Evolutionary conservation across 2,113 vertebrate species (phyloP).

Genomic region (Tenebrosternarchus preto): DNA sequence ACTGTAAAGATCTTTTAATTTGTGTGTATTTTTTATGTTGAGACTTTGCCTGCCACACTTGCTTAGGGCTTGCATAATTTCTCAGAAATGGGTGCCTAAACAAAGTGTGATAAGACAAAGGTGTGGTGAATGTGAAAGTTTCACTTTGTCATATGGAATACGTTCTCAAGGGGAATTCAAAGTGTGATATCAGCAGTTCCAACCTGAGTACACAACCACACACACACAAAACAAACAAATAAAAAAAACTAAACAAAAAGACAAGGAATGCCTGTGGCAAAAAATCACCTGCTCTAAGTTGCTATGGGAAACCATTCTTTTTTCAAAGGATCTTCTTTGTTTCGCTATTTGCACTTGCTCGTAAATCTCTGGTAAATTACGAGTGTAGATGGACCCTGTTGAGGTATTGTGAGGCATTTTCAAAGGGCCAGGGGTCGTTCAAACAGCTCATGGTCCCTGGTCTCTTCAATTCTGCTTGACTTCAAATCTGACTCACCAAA

Average conservation of each 20-base stretch:
- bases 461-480: constrained; percentile 29
- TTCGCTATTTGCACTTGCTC: constrained; percentile 35
- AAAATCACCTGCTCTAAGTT: constrained; percentile 26
- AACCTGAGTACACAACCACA: constrained; percentile 45
- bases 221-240: too few relatives aligned
- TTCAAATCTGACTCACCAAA: constrained; percentile 22
- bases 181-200: constrained; percentile 22
- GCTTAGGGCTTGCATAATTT: not conserved
- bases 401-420: constrained; percentile 45
- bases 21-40: not conserved
- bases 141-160: constrained; percentile 24
- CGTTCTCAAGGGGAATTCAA: not conserved
- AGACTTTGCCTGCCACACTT: constrained; percentile 9
- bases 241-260: constrained; percentile 1
- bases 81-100: constrained; percentile 39
- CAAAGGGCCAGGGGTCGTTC: constrained; percentile 31
- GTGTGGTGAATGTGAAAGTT: constrained; percentile 16
- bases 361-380: constrained; percentile 52
- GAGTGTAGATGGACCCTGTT: constrained; percentile 40
- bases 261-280: constrained; percentile 9
- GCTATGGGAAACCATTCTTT: constrained; percentile 40
- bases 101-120: not conserved
- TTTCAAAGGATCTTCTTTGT: constrained; percentile 46
- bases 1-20: not conserved
- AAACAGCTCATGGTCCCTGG: constrained; percentile 23